Evolutionary conservation across 2,797 vertebrate genomes (phyloP).

Genomic region (Cryptoblepharus egeriae): DNA sequence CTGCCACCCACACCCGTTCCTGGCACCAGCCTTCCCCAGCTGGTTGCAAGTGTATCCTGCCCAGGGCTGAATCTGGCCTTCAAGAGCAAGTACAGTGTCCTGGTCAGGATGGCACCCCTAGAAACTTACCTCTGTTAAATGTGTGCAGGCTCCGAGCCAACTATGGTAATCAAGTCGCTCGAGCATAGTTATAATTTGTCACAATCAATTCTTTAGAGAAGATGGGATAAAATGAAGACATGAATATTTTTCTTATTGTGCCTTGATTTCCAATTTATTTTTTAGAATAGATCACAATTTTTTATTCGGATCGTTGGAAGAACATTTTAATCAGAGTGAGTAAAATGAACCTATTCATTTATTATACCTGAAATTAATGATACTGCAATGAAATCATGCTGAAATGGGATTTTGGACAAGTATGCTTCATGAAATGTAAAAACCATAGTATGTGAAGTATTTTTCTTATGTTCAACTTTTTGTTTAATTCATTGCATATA

Average conservation of each 20-base stretch:
- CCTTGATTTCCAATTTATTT: constrained; percentile 61
- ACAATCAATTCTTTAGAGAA: constrained; percentile 42
- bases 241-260: constrained; percentile 53
- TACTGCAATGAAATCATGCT: constrained; percentile 26
- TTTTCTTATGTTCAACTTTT: constrained; percentile 6
- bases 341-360: constrained; percentile 46
- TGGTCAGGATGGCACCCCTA: too few species aligned
- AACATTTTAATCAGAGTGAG: constrained; percentile 60
- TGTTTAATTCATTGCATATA: constrained; percentile 48
- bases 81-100: too few species aligned
- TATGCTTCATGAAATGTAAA: constrained; percentile 52
- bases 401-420: constrained; percentile 51
- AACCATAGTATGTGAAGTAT: constrained; percentile 50
- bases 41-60: too few species aligned
- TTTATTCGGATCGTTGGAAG: constrained; percentile 49
- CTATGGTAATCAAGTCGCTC: constrained; percentile 42
- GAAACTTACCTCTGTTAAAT: constrained; percentile 21
- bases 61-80: too few species aligned
- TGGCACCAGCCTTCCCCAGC: too few species aligned
- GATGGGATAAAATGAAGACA: constrained; percentile 37
- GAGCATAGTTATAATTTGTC: constrained; percentile 17
- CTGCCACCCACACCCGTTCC: too few species aligned
- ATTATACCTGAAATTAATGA: constrained; percentile 54
- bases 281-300: constrained; percentile 41
- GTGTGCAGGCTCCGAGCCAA: constrained; percentile 35